phyloP scores from a whole-genome alignment of 2,113 vertebrate genomes.

The Verasper variegatus region DNA sequence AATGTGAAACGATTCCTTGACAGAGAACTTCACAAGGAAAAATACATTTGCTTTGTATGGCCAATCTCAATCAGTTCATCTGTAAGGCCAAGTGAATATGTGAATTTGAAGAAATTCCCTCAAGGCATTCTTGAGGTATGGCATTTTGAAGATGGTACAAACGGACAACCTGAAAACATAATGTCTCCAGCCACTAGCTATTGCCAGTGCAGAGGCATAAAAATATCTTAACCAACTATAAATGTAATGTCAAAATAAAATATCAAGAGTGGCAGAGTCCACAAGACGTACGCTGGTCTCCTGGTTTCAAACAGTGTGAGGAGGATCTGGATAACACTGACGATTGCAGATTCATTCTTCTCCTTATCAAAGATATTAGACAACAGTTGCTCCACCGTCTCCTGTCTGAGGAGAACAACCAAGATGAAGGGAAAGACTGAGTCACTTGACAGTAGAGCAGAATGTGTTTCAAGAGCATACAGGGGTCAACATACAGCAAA shows the following conservation, averaged over 20 bases:
- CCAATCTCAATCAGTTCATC: no score
- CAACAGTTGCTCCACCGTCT: slow-evolving; percentile 96
- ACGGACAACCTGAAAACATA: no score
- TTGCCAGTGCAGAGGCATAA: not conserved
- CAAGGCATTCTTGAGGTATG: no score
- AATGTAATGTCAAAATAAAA: not conserved
- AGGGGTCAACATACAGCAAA: not conserved
- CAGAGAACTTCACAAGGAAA: no score
- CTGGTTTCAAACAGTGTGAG: slow-evolving; percentile 96
- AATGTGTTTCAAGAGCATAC: not conserved
- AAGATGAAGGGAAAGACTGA: not conserved
- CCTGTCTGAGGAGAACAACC: slow-evolving; percentile 83
- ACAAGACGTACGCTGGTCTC: slow-evolving; percentile 90
- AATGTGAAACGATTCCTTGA: no score
- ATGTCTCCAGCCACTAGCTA: no score
- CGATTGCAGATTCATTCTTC: slow-evolving; percentile 96
- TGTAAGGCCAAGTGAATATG: no score
- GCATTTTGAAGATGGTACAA: no score
- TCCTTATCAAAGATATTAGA: slow-evolving; percentile 97
- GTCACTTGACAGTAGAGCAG: not conserved
- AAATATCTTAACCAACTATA: not conserved
- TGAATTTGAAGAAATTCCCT: no score
- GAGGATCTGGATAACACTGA: slow-evolving; percentile 98
- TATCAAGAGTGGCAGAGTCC: not conserved
- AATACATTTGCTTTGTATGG: no score